Evolutionary conservation across 1,140 invertebrate species (phyloP), one percentile per base, ranked within the genome.

Genomic region (Bathynomus jamesi): DNA sequence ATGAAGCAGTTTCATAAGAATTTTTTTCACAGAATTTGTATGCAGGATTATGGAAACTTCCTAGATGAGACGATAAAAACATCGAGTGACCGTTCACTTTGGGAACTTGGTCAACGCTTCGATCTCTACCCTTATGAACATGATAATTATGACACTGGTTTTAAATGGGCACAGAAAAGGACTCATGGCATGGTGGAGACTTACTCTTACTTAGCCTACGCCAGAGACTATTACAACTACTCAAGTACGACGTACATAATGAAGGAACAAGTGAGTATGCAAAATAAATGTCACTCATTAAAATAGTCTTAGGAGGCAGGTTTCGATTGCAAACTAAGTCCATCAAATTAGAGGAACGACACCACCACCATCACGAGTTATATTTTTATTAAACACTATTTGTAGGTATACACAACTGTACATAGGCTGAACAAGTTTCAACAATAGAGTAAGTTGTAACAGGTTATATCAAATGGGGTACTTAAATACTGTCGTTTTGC

Each of bases 1-100:
- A n/a, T n/a, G n/a, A n/a, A n/a, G n/a, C n/a, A n/a, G n/a, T n/a
- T n/a, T n/a, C n/a, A n/a, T n/a, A n/a, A n/a, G n/a, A 2, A n/a
- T 65, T 64, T 0, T 0, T 62, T 21, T 4, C 8, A 10, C 67
- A 74, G 73, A 31, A 61, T 71, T 27, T 46, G 32, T 7, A 75
- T 71, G 66, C 66, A 64, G 27, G 74, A 72, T 53, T 72, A 75
- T 53, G 74, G 74, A n/a, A 75, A 65, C 61, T 75, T 75, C 27
- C 60, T 75, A 28, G 69, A 69, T 4, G 74, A 65, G 25, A 67
- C 74, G n/a, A 40, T 75, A 21, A 64, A 67, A 25, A 25, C 27
- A 5, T 76, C 74, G 4, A 32, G 21, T 0, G 74, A 76, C 64
- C 28, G 24, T 4, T 40, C 64, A 24, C 62, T 76, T 0, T 27